Percentiles rank a stretch among this genome's conserved stretches.
These are phyloP conservation scores for Odontomachus brunneus DNA, from an alignment of 1,140 invertebrate species.

Conservation along the genomic window DNA sequence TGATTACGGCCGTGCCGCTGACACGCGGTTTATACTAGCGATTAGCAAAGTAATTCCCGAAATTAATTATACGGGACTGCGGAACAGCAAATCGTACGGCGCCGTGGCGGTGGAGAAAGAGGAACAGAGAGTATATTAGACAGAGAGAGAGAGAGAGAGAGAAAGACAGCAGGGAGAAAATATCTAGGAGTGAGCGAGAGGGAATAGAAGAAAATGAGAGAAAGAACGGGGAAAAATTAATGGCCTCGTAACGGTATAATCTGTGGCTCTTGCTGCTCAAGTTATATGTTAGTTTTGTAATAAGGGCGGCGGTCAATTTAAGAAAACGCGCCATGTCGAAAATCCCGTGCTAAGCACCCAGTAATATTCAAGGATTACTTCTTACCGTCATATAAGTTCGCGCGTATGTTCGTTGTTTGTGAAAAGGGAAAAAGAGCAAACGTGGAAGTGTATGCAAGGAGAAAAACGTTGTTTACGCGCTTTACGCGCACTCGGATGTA, in stretches of 20 bases:
- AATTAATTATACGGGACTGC: slow-evolving; percentile 66
- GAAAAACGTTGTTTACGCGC: not conserved
- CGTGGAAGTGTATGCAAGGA: not conserved
- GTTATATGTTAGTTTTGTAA: slow-evolving; percentile 62
- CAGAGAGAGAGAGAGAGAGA: slow-evolving; percentile 32
- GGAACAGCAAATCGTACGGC: slow-evolving; percentile 38
- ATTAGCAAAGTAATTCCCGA: slow-evolving; percentile 64
- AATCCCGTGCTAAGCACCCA: slow-evolving; percentile 12
- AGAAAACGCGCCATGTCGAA: slow-evolving; percentile 39
- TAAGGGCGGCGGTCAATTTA: slow-evolving; percentile 46
- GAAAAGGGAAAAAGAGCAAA: not conserved
- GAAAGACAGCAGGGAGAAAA: slow-evolving; percentile 33
- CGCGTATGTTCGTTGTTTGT: slow-evolving; percentile 22
- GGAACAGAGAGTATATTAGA: not conserved
- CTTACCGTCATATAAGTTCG: not conserved
- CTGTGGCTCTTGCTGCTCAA: slow-evolving; percentile 61
- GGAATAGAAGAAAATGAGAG: not conserved
- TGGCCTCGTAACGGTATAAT: slow-evolving; percentile 70
- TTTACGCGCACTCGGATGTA: slow-evolving; percentile 2
- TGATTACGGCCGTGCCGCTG: slow-evolving; percentile 59
- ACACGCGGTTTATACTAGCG: slow-evolving; percentile 61
- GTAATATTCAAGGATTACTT: slow-evolving; percentile 33
- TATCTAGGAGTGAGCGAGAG: not conserved
- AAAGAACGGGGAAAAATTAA: slow-evolving; percentile 66
- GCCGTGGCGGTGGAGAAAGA: not conserved